Base-by-base conservation (phyloP, 2,888 invertebrate species). In the Cheilosia impressa region DNA sequence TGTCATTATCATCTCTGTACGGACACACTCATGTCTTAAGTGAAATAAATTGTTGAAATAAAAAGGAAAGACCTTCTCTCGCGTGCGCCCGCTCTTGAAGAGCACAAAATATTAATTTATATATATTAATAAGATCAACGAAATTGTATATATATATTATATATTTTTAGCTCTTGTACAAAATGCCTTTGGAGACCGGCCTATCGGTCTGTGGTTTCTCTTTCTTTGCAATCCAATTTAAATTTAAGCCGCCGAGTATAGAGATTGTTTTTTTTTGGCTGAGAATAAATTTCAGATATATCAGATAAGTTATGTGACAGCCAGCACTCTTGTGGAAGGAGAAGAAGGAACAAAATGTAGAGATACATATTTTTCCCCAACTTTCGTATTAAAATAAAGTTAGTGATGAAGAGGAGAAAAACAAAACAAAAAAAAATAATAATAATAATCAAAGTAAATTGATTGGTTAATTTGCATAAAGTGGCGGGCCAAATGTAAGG, bases 401-500 rank as follows among this genome's bases (percentile, higher is more conserved):
- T 9, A 38, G 57, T 72, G 72, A 63, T 24, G 62, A 62, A 47
- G 58, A 57, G 47, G 66, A 66, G 57, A 45, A 34, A 10, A 57
- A 24, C 45, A 38, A 65, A 57, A 71, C 27, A 27, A 10, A 27
- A 15, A 73, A 19, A 22, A 60, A 62, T 0, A 10, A 34, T 10
- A 55, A 53, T 47, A 75, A 84, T 76, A 85, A 81, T 60, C 65
- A 81, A 71, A 68, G 24, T 52, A 68, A 81, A 85, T 77, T 81
- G 80, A 85, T 84, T 84, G 80, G 84, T 65, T 71, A 65, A 84
- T 84, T 84, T 84, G 75, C 84, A 84, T 84, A 80, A 84, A 79
- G 65, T 71, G 47, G 10, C 19, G 31, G 63, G 68, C 63, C 13
- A 22, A 79, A 63, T 60, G 62, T 53, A n/a, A 58, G 17, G 24